Evolutionary conservation across 2,888 invertebrate genomes (phyloP), one percentile per base, ranked within the genome.

Genomic region (Cremastinae sp.): DNA sequence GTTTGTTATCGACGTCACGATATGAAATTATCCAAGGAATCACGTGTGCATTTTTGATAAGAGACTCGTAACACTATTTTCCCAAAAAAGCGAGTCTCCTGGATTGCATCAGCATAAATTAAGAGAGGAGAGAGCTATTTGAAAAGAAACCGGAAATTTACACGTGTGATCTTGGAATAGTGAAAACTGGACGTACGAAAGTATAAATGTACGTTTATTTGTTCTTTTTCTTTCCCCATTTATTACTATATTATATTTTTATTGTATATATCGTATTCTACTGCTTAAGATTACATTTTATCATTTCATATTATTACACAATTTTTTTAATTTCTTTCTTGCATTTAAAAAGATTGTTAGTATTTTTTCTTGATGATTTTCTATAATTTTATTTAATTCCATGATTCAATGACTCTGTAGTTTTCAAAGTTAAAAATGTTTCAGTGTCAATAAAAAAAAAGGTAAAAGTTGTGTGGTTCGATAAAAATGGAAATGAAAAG

Each of bases 401-500:
- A n/a, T n/a, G n/a, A n/a, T n/a, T n/a, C n/a, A 61, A 51, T 36
- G 10, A 12, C 38, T n/a, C n/a, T n/a, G 12, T 20, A 1, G 45
- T 3, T 5, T 54, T 14, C 10, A 0, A 10, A 1, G 9, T n/a
- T n/a, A 51, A n/a, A 2, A n/a, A 16, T 34, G 18, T 38, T 45
- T 9, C 2, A 9, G n/a, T 9, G 12, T 38, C 34, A 14, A 3
- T 20, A 14, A 7, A 9, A 53, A 28, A 28, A 28, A 28, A n/a
- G n/a, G n/a, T 28, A 28, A 28, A 28, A 28, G 28, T 28, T 16
- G 14, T 54, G 12, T 38, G n/a, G 16, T 14, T 12, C 8, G 16
- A 43, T 16, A 59, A 22, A 68, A 71, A 75, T 72, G 45, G 22
- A 70, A 66, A 78, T 65, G 62, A 20, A 49, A 49, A 58, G 54